Evolutionary conservation across 1,140 invertebrate species (phyloP).

Genomic region (Dinothrombium tinctorium): DNA sequence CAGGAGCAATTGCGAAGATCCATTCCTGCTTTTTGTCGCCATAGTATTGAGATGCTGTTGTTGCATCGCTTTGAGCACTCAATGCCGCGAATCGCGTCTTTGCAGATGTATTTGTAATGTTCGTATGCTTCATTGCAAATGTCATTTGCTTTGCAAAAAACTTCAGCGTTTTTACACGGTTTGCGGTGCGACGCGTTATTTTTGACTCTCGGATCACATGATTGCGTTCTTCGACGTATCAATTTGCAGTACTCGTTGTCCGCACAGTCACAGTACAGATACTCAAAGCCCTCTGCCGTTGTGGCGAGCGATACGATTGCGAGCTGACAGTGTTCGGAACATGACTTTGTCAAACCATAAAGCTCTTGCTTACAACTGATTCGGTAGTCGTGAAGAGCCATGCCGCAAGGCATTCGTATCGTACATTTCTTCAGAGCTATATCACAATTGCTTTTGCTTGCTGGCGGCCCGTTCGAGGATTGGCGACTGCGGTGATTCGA

Average conservation of each 20-base stretch:
- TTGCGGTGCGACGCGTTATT: neutral
- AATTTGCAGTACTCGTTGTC: slow-evolving; percentile 4
- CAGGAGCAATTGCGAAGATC: slow-evolving; percentile 1
- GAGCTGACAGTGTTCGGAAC: slow-evolving; percentile 6
- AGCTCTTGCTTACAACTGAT: slow-evolving; percentile 3
- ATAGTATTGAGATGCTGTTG: neutral
- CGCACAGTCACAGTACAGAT: slow-evolving; percentile 8
- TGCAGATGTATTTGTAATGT: neutral
- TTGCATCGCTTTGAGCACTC: slow-evolving; percentile 4
- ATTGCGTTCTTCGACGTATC: neutral
- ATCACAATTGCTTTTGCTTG: neutral
- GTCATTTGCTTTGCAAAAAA: neutral
- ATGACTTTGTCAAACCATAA: neutral
- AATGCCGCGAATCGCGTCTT: neutral
- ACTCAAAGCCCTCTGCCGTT: slow-evolving; percentile 1
- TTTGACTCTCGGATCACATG: neutral
- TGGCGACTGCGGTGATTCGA: neutral
- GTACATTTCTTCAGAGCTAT: neutral
- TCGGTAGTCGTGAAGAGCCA: slow-evolving; percentile 6
- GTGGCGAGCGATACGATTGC: slow-evolving; percentile 1
- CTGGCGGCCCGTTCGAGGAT: neutral
- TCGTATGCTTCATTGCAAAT: slow-evolving; percentile 1
- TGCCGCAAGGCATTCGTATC: slow-evolving; percentile 1
- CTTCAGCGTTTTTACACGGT: neutral
- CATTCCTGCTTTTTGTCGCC: neutral